Conservation (phyloP, 53 echinoderm and acorn worm genomes). For the Stichopus horrens region DNA sequence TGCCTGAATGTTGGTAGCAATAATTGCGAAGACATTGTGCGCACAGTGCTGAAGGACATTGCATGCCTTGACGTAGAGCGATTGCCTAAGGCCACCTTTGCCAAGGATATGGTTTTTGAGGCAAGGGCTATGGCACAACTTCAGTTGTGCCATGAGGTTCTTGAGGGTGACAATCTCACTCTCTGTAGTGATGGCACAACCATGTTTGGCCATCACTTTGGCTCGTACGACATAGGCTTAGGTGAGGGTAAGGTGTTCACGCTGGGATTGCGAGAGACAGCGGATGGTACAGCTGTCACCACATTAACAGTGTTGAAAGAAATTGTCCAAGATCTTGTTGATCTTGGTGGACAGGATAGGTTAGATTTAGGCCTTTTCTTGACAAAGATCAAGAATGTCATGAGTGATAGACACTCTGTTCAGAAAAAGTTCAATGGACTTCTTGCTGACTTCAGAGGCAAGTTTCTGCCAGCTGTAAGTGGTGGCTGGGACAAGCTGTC, state of each 20-base stretch:
- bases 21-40: constrained; percentile 47
- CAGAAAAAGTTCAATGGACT: constrained; percentile 57
- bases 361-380: constrained; percentile 6
- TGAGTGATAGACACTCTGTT: constrained; percentile 48
- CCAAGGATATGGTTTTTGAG: constrained; percentile 51
- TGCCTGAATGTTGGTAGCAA: constrained; percentile 52
- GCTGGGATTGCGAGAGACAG: constrained; percentile 57
- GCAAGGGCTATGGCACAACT: constrained; percentile 54
- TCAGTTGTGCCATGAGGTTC: constrained; percentile 38
- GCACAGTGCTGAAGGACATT: constrained; percentile 38
- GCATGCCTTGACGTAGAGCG: neutral
- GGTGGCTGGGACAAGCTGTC: constrained; percentile 51
- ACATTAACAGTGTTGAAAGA: constrained; percentile 15
- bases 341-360: neutral
- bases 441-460: constrained; percentile 40
- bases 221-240: constrained; percentile 45
- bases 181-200: constrained; percentile 49
- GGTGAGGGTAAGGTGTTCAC: constrained; percentile 44
- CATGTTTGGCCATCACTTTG: constrained; percentile 56
- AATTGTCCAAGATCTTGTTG: constrained; percentile 28
- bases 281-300: constrained; percentile 31
- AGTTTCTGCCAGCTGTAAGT: constrained; percentile 45
- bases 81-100: constrained; percentile 53
- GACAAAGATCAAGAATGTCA: constrained; percentile 55
- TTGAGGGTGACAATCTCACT: neutral